Conservation (phyloP, 2,888 invertebrate species). For the Spodoptera exigua region DNA sequence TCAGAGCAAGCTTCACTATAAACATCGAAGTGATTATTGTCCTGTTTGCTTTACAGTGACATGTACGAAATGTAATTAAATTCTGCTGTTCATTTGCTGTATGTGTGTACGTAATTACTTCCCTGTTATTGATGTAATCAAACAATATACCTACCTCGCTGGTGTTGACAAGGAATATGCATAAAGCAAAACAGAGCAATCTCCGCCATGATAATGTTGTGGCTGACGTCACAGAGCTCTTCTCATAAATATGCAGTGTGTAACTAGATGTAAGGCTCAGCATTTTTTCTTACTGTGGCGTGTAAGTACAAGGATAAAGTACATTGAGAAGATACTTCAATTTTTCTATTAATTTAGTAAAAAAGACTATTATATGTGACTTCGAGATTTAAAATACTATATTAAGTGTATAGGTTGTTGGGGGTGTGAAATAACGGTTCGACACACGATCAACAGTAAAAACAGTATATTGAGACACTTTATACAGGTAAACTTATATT, state of each 20-base stretch:
- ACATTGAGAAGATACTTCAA: no score
- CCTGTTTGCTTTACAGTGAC: constrained; percentile 10
- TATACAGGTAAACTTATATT: no score
- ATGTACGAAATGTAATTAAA: constrained; percentile 28
- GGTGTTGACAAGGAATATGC: constrained; percentile 29
- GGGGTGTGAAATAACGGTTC: no score
- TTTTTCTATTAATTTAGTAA: no score
- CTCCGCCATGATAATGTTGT: constrained; percentile 48
- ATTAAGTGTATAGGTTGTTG: no score
- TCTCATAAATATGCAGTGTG: constrained; percentile 63
- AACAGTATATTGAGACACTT: no score
- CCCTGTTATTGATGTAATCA: constrained; percentile 27
- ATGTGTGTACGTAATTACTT: constrained; percentile 31
- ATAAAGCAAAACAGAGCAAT: constrained; percentile 47
- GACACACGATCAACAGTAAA: no score
- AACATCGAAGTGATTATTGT: constrained; percentile 5
- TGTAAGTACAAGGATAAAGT: no score
- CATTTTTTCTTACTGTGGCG: constrained; percentile 17
- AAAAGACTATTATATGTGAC: no score
- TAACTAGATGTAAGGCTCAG: constrained; percentile 37
- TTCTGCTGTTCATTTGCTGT: constrained; percentile 14
- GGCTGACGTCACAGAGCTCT: constrained; percentile 36
- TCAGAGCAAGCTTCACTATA: not conserved
- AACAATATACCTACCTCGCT: constrained; percentile 11
- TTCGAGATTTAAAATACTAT: no score